phyloP scores from a whole-genome alignment of 2,888 invertebrate species.

The Agonopterix heracliana region DNA sequence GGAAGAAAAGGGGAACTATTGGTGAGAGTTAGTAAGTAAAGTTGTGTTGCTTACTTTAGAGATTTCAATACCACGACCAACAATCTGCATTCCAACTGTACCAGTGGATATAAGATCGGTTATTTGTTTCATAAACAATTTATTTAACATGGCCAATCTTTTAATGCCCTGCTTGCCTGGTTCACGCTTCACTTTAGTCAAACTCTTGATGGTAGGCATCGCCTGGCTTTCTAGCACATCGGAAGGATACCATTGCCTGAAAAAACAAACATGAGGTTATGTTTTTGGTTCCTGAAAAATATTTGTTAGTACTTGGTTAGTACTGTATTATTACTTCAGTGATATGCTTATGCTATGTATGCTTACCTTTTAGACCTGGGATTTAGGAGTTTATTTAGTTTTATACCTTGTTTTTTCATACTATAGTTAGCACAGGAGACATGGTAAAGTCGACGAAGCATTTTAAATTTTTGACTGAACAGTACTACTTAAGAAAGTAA shows the following conservation, averaged over 20 bases:
- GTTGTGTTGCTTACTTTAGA: slow-evolving; percentile 80
- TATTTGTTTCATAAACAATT: slow-evolving; percentile 87
- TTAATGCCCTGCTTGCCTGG: slow-evolving; percentile 73
- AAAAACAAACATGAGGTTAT: slow-evolving; percentile 17
- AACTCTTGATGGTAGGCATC: slow-evolving; percentile 52
- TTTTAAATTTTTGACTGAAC: slow-evolving; percentile 12
- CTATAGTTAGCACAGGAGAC: slow-evolving; percentile 34
- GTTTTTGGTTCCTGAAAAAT: slow-evolving; percentile 2
- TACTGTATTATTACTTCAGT: slow-evolving; percentile 11
- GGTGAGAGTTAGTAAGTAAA: too few relatives aligned
- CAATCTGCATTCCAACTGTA: slow-evolving; percentile 74
- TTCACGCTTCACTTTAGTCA: slow-evolving; percentile 62
- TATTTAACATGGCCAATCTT: slow-evolving; percentile 82
- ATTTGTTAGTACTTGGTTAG: not conserved
- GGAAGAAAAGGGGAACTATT: too few relatives aligned
- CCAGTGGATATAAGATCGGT: slow-evolving; percentile 87
- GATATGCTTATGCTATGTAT: not conserved
- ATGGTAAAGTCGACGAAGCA: slow-evolving; percentile 47
- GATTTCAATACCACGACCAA: slow-evolving; percentile 83
- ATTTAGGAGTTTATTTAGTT: slow-evolving; percentile 61
- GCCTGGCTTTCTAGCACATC: slow-evolving; percentile 23
- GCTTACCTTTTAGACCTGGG: slow-evolving; percentile 54
- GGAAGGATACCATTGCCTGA: slow-evolving; percentile 53
- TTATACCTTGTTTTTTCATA: slow-evolving; percentile 54
- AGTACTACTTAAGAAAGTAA: too few relatives aligned